phyloP scores from a whole-genome alignment of 2,113 vertebrate species.

The Narcine bancroftii region DNA sequence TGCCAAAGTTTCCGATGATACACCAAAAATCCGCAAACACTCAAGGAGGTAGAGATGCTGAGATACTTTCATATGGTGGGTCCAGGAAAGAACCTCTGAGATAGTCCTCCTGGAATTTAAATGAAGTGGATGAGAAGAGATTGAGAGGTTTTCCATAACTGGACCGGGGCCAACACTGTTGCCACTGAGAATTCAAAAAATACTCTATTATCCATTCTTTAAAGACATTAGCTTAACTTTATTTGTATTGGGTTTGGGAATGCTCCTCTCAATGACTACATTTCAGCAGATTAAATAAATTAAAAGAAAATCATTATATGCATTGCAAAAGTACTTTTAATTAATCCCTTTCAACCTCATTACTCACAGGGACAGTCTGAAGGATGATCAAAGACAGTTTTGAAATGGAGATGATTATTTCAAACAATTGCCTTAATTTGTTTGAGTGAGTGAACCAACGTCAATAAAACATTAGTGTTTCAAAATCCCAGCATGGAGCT shows the following conservation, averaged over 20 bases:
- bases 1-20: too few species aligned
- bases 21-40: too few species aligned
- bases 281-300: conserved; percentile 27
- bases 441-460: conserved; percentile 4
- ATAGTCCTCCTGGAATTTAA: neutral
- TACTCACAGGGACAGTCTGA: conserved; percentile 27
- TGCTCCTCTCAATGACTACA: neutral
- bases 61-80: too few species aligned
- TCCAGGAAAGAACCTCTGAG: too few species aligned
- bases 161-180: neutral
- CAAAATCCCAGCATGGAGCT: neutral
- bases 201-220: neutral
- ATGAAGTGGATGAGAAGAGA: too few species aligned
- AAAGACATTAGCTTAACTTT: conserved; percentile 2
- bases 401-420: conserved; percentile 29
- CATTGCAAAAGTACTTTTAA: conserved; percentile 25
- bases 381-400: conserved; percentile 30
- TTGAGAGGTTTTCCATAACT: neutral
- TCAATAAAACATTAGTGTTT: conserved; percentile 8
- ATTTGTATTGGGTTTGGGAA: neutral
- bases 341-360: conserved; percentile 26
- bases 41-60: too few species aligned
- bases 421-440: conserved; percentile 32
- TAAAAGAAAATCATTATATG: conserved; percentile 33
- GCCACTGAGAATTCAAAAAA: neutral